Evolutionary conservation across 1,140 invertebrate genomes (phyloP), one percentile per base, ranked within the genome.

Genomic region (Hetaerina americana): DNA sequence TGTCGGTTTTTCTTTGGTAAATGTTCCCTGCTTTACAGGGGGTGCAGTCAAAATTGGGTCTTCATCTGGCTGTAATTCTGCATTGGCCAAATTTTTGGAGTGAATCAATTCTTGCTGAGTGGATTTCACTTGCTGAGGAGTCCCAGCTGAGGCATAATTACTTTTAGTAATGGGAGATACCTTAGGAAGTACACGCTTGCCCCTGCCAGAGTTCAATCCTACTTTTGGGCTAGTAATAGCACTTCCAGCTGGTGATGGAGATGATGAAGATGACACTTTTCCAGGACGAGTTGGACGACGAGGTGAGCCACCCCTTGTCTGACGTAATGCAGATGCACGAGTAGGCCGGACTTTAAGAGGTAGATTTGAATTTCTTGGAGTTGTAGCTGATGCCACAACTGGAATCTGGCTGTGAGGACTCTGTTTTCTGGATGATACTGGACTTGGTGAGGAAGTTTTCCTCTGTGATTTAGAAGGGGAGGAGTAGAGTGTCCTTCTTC

Each of bases 401-500:
- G 75, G 73, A 69, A 72, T 70, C 26, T 74, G 69, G 71, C 70
- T 72, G n/a, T 72, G 72, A 28, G 71, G 67, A 24, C 68, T 67
- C 24, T 73, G 71, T n/a, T 71, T 71, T 29, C 69, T 70, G 26
- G 73, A 26, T 10, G 68, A 70, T 49, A 68, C 70, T 71, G 73
- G 75, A 10, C 74, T 74, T 1, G 78, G 76, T 71, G 74, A 78
- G 28, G 77, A 76, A 66, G 76, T 69, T 66, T 78, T 77, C 10
- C 71, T 70, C 24, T 68, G 40, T 29, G 72, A 66, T 29, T 74
- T 66, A 24, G 73, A 73, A 28, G 86, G 85, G 0, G 85, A 87
- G 0, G 87, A 85, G 76, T 91, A 92, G 1, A 88, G 80, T 0
- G 88, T 85, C 78, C 91, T 94, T 76, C 92, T 87, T 68, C 90